Evolutionary conservation across 2,888 invertebrate genomes (phyloP), one percentile per base, ranked within the genome.

Genomic region (Gonocerus acuteangulatus): DNA sequence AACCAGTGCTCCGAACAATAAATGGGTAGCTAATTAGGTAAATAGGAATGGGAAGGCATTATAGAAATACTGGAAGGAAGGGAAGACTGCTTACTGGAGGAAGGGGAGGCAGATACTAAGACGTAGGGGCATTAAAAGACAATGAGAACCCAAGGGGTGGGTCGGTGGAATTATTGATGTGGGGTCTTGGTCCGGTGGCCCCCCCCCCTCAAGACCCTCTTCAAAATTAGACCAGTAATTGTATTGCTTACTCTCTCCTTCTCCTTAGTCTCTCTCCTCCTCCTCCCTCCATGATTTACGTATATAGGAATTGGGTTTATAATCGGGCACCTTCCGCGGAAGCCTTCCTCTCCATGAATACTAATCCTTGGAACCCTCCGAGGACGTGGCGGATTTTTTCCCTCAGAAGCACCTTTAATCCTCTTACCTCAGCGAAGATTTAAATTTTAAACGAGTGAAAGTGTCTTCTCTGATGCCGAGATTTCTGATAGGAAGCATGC

Each of bases 191-290:
- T 54, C 54, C 54, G 54, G 54, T 42, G 39, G 42, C 22, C n/a
- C 23, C 45, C 47, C 42, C 39, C 18, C 18, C 34, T 2, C 22
- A 6, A 32, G 11, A 32, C 52, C 44, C 27, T 22, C 44, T 1
- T 16, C 57, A 19, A 34, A 57, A 57, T 57, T 57, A 57, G 57
- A 47, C 57, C 57, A 57, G 57, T 57, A 57, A 57, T 57, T 57
- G 57, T 57, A 57, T 57, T 57, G 57, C 57, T 57, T 27, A 42
- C 39, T 39, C 27, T 27, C 27, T 39, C 39, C n/a, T n/a, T 39
- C 39, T n/a, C 39, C n/a, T 9, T 9, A 6, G 4, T 27, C 27
- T 27, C 27, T 27, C 27, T 4, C 27, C 27, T 9, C 27, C 9
- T 27, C 27, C 9, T 6, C 4, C 27, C 27, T 4, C 27, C 27